Evolutionary conservation across 2,797 vertebrate species (phyloP), one percentile per base, ranked within the genome.

Genomic region (Poeciliopsis presidionis): DNA sequence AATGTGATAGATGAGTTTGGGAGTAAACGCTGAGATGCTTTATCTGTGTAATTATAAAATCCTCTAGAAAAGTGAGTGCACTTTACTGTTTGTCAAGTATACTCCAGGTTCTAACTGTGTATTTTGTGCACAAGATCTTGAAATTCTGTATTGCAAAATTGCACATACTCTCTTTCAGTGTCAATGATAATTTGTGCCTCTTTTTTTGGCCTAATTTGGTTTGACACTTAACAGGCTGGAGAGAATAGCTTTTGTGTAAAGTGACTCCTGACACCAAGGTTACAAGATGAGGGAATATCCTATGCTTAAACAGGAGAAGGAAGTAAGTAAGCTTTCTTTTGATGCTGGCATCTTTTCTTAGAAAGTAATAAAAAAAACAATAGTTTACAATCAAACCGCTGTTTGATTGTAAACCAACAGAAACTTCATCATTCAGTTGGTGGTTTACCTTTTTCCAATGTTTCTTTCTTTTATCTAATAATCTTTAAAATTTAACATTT

Each of bases 1-100:
- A 91, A 85, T 18, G 9, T 86, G 87, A 92, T 86, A 75, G 84
- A 94, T 92, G 84, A 85, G 86, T 86, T 74, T 72, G 70, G 30
- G 73, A 74, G 72, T 57, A 25, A 81, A 47, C 45, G 11, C 75
- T 25, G 67, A 63, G 72, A 76, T 59, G 61, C 72, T 79, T 39
- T 69, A 41, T 77, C 69, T 79, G 53, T 81, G 4, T 85, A 84
- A 86, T 85, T 87, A 74, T 63, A 69, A 89, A 78, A 76, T 70
- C 45, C 74, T 76, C 70, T 73, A 3, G 3, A 73, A 47, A 55
- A 73, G 70, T 74, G 73, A 49, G 30, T 7, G 57, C 11, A 22
- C 45, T 46, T 43, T 14, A 72, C 36, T 41, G 45, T 45, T 69
- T 2, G 12, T 43, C 22, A 69, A 43, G 25, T 25, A 9, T 45